phyloP scores from a whole-genome alignment of 2,888 invertebrate genomes.

The Apamea epomidion region DNA sequence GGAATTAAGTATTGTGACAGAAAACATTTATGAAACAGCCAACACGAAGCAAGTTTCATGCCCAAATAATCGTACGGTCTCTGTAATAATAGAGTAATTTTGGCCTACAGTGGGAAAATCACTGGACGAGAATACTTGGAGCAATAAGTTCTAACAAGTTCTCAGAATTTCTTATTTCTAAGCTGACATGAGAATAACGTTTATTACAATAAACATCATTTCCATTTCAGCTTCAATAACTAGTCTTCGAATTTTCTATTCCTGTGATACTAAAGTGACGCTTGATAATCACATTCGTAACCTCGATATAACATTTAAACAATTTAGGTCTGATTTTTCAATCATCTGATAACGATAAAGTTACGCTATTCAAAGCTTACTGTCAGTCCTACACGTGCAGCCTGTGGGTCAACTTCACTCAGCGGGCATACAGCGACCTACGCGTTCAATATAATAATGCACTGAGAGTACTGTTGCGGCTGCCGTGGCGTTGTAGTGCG shows the following conservation, averaged over 20 bases:
- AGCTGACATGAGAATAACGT: neutral
- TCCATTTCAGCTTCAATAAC: neutral
- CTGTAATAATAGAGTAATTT: too few species aligned
- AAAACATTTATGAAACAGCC: neutral
- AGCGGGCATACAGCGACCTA: too few species aligned
- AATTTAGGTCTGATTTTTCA: neutral
- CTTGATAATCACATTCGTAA: constrained; percentile 22
- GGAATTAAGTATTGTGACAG: neutral
- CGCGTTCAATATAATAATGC: too few species aligned
- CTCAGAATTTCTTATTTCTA: neutral
- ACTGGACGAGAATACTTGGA: too few species aligned
- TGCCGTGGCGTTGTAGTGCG: too few species aligned
- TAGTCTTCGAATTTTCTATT: neutral
- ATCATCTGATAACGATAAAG: too few species aligned
- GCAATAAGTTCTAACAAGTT: neutral
- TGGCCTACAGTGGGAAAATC: neutral
- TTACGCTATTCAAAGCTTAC: too few species aligned
- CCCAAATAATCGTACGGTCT: neutral
- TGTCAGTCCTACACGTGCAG: too few species aligned
- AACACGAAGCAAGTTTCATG: neutral
- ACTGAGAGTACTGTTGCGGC: too few species aligned
- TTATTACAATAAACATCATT: neutral
- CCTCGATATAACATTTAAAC: constrained; percentile 7
- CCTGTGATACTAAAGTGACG: neutral
- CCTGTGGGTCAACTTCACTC: too few species aligned